Conservation (phyloP, 2,113 vertebrate species). For the Percina caprodes region DNA sequence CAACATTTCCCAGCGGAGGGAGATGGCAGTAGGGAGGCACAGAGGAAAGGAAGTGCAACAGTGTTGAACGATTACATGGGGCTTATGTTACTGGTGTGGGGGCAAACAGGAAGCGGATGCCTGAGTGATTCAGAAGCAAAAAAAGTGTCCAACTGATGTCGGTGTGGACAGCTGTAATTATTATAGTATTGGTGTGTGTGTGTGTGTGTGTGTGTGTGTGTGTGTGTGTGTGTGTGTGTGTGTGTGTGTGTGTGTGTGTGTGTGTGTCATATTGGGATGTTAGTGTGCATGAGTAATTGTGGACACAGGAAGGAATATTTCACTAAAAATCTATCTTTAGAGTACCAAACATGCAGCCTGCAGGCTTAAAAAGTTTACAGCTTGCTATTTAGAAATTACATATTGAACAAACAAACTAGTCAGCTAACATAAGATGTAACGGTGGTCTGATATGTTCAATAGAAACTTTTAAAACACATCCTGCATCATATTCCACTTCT, state of each 20-base stretch:
- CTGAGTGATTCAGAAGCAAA: conserved; percentile 58
- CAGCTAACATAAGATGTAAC: neutral
- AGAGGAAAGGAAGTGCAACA: conserved; percentile 67
- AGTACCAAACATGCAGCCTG: neutral
- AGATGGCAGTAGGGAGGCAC: conserved; percentile 55
- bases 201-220: neutral
- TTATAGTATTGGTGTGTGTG: conserved; percentile 6
- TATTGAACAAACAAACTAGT: neutral
- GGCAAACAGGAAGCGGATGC: conserved; percentile 74
- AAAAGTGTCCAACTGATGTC: conserved; percentile 36
- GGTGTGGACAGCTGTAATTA: conserved; percentile 39
- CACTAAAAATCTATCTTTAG: neutral
- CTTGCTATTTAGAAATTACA: neutral
- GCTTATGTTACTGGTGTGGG: conserved; percentile 67
- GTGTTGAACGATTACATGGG: conserved; percentile 74
- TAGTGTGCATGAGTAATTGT: conserved; percentile 1
- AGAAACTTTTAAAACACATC: neutral
- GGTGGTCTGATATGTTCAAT: neutral
- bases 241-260: too few relatives aligned
- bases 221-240: too few relatives aligned
- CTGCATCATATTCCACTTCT: neutral
- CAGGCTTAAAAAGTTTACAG: neutral
- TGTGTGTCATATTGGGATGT: neutral
- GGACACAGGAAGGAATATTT: neutral
- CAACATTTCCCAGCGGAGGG: conserved; percentile 72